These are phyloP conservation scores for Archaeoteleia sp. DNA, from an alignment of 2,888 invertebrate species.

Conservation along the genomic window DNA sequence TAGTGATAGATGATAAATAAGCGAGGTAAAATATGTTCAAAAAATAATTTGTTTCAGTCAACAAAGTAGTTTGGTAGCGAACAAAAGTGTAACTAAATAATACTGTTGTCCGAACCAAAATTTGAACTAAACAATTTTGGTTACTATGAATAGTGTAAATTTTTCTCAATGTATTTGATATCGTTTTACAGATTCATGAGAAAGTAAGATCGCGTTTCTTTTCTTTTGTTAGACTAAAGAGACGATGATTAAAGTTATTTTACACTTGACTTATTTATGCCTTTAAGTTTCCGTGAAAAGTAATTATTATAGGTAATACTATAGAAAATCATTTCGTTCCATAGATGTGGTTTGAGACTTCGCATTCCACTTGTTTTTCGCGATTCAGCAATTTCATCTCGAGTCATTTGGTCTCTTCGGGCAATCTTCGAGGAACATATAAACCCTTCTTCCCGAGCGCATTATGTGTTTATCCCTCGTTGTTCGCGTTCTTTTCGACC, in stretches of 20 bases:
- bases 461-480: slow-evolving; percentile 69
- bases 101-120: too few relatives aligned
- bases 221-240: slow-evolving; percentile 3
- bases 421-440: slow-evolving; percentile 64
- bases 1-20: too few relatives aligned
- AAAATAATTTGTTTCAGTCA: too few relatives aligned
- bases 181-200: too few relatives aligned
- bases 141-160: too few relatives aligned
- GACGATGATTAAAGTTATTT: slow-evolving; percentile 45
- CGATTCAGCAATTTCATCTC: slow-evolving; percentile 64
- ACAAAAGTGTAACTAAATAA: too few relatives aligned
- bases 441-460: slow-evolving; percentile 57
- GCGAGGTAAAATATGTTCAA: too few relatives aligned
- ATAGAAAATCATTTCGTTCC: slow-evolving; percentile 46
- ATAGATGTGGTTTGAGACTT: slow-evolving; percentile 30
- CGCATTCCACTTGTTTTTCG: slow-evolving; percentile 60
- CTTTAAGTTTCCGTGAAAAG: slow-evolving; percentile 29
- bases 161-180: too few relatives aligned
- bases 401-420: slow-evolving; percentile 56
- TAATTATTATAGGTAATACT: slow-evolving; percentile 35
- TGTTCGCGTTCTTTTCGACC: slow-evolving; percentile 34
- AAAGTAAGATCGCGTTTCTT: too few relatives aligned
- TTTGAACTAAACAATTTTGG: too few relatives aligned
- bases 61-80: too few relatives aligned
- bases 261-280: slow-evolving; percentile 41